Conservation (phyloP, 2,797 vertebrate species). For the Clarias platycephalus region DNA sequence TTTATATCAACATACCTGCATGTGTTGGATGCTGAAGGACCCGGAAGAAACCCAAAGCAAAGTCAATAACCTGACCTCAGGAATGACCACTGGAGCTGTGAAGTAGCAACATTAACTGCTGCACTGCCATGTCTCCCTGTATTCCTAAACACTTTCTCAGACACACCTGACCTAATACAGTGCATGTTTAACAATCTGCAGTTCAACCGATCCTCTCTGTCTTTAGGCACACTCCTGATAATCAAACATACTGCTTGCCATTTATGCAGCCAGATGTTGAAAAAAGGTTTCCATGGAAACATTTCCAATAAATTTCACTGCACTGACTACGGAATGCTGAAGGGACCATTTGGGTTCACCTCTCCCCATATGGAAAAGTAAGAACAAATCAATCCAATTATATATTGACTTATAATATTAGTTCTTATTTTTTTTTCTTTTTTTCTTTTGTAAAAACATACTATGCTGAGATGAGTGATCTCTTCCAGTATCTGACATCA, state of each 20-base stretch:
- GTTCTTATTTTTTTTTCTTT: neutral
- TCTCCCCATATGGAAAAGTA: neutral
- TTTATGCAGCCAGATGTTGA: neutral
- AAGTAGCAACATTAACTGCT: neutral
- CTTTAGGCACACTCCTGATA: neutral
- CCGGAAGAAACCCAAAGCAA: neutral
- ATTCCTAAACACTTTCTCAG: neutral
- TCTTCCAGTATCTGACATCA: too few species aligned
- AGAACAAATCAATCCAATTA: neutral
- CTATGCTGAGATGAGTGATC: neutral
- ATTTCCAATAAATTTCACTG: neutral
- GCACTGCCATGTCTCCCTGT: too few species aligned
- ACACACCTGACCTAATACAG: too few species aligned
- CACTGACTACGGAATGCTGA: neutral
- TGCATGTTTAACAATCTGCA: neutral
- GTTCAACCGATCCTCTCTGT: neutral
- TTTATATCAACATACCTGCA: neutral
- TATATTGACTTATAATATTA: neutral
- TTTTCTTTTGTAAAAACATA: too few species aligned
- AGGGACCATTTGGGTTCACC: neutral
- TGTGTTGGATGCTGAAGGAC: neutral
- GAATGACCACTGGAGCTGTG: neutral
- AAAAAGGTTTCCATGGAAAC: constrained; percentile 18
- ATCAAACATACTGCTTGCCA: neutral
- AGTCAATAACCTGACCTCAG: neutral